These are phyloP conservation scores for Peromyscus maniculatus DNA, from an alignment of 2,113 vertebrate species.

Conservation along the genomic window DNA sequence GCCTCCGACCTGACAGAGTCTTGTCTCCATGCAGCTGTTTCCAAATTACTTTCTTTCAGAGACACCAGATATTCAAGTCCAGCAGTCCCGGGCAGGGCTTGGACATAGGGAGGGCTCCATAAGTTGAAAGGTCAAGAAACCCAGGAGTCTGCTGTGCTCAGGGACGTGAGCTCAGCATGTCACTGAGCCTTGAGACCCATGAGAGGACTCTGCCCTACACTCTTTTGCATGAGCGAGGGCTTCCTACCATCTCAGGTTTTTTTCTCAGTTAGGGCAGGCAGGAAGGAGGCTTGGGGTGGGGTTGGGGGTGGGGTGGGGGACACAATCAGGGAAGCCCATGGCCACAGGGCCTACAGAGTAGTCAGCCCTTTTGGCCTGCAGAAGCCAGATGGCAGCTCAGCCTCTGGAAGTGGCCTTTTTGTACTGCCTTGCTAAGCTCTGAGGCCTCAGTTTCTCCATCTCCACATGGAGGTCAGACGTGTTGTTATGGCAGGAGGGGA, in stretches of 20 bases:
- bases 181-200: neutral
- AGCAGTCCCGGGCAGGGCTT: neutral
- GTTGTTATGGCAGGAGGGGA: too few relatives aligned
- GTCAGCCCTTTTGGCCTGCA: neutral
- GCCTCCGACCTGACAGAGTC: fast-evolving
- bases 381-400: neutral
- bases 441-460: neutral
- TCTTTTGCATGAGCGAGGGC: neutral
- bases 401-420: neutral
- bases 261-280: neutral
- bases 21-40: neutral
- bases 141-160: fast-evolving
- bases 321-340: neutral
- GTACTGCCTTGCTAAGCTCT: neutral
- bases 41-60: neutral
- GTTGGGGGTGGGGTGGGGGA: too few relatives aligned
- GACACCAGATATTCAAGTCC: neutral
- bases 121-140: neutral
- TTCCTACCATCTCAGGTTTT: neutral
- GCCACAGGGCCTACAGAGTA: neutral
- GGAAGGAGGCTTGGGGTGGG: neutral
- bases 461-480: neutral
- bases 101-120: too few relatives aligned
- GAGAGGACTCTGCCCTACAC: neutral
- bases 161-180: neutral